These are phyloP conservation scores for Pachyramphus minor DNA, from an alignment of 2,113 vertebrate genomes.

Conservation along the genomic window DNA sequence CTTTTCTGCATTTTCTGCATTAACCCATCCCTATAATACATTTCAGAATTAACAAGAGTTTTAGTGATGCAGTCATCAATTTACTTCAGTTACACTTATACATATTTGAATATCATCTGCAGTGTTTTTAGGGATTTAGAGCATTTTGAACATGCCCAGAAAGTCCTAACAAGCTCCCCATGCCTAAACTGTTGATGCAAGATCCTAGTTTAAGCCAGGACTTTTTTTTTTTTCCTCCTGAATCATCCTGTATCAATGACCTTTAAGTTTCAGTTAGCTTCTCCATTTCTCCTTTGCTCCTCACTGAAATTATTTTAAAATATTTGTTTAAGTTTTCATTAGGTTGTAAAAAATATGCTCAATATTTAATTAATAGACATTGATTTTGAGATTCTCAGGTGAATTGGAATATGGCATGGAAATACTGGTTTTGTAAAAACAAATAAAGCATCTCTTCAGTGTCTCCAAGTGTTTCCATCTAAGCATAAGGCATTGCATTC, in stretches of 20 bases:
- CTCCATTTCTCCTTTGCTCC: background rate
- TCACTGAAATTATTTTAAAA: background rate
- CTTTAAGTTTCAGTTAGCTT: background rate
- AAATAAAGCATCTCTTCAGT: background rate
- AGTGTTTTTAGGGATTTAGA: background rate
- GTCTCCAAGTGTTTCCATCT: background rate
- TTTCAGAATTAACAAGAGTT: background rate
- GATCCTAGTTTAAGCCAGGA: background rate
- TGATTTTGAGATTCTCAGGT: background rate
- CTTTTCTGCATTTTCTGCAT: background rate
- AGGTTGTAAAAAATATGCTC: background rate
- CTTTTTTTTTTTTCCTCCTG: accelerated
- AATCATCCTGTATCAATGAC: background rate
- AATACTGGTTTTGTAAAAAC: background rate
- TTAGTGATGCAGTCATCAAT: background rate
- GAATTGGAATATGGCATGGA: background rate
- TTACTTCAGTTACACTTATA: background rate
- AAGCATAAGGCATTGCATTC: background rate
- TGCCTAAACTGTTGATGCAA: background rate
- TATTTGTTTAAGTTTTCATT: background rate
- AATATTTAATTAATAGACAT: background rate
- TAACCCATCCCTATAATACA: background rate
- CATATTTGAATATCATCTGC: background rate
- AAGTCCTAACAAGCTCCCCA: background rate
- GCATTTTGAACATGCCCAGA: background rate